Base-by-base conservation (phyloP, 1,140 invertebrate genomes). In the Scaptomyza pallida region DNA sequence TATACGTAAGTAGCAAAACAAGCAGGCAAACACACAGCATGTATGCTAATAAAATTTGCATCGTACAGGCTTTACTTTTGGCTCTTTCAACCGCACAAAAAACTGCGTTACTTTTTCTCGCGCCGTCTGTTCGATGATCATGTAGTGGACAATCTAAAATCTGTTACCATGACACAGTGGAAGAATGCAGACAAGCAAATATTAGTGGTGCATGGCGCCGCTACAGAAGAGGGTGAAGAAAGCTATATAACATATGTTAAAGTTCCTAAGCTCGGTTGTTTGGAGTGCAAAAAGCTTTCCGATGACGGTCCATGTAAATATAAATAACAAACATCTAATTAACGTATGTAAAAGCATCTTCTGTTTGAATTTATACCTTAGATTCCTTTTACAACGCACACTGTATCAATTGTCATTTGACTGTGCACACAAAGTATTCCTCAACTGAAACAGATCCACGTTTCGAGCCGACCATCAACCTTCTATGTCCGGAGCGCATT, bases 111-210 rank as follows among this genome's bases (percentile, higher is more conserved):
- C 23, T 91, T 72, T 54, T 91, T 80, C 45, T 80, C 88, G 56
- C 92, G 93, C 15, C 93, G 93, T 17, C 74, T 94, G 30, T 94
- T 94, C 63, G 93, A 93, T 47, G 93, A 93, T 70, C 93, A 93
- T 72, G 91, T 91, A 61, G 93, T 93, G 12, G 93, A 94, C 69
- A 93, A 92, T 75, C 91, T 93, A 8, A 92, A 93, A 43, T 91
- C 92, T 12, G 93, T 94, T 30, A 93, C 92, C 13, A 93, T 94
- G 92, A 93, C 93, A 2, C 93, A 94, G 56, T 94, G 93, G 93
- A 93, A 93, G 51, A 88, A 89, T 61, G 91, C 93, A 52, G 93
- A 93, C 75, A 92, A 93, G 43, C 92, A 91, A 40, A 91, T 93
- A 12, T 78, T 94, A 17, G 92, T 94, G 35, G 92, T 93, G 0